Evolutionary conservation across 2,113 vertebrate species (phyloP).

Genomic region (Misgurnus anguillicaudatus): DNA sequence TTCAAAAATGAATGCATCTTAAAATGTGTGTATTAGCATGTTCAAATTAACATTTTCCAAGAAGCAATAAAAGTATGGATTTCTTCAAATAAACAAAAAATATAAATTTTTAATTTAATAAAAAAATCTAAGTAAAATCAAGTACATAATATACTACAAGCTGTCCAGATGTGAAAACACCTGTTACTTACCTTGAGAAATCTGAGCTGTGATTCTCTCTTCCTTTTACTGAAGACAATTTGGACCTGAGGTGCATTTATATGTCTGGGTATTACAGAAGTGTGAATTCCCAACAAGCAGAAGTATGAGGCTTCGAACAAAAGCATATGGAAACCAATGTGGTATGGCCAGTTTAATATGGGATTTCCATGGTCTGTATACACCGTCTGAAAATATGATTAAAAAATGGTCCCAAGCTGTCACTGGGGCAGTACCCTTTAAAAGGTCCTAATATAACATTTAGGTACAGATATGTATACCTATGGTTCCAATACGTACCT

Average conservation of each 20-base stretch:
- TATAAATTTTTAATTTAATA: not conserved
- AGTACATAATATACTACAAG: not conserved
- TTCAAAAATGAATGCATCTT: too few species aligned
- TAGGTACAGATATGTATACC: too few species aligned
- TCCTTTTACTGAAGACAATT: not conserved
- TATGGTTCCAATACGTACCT: too few species aligned
- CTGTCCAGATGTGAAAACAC: not conserved
- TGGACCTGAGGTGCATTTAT: conserved; percentile 10
- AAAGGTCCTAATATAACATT: too few species aligned
- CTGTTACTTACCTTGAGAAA: not conserved
- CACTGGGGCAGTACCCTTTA: too few species aligned
- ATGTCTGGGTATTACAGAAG: conserved; percentile 1
- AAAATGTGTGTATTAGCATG: too few species aligned
- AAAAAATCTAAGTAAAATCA: not conserved
- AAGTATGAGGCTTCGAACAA: not conserved
- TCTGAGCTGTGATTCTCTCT: not conserved
- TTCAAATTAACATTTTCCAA: too few species aligned
- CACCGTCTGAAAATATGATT: too few species aligned
- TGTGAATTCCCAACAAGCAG: conserved; percentile 29
- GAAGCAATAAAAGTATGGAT: too few species aligned
- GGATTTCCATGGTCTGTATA: conserved; percentile 1
- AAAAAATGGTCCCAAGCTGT: too few species aligned
- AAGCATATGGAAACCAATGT: not conserved
- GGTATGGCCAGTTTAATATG: not conserved
- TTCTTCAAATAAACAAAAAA: not conserved